These are phyloP conservation scores for Molanna angustata DNA, from an alignment of 2,888 invertebrate genomes.

Conservation along the genomic window DNA sequence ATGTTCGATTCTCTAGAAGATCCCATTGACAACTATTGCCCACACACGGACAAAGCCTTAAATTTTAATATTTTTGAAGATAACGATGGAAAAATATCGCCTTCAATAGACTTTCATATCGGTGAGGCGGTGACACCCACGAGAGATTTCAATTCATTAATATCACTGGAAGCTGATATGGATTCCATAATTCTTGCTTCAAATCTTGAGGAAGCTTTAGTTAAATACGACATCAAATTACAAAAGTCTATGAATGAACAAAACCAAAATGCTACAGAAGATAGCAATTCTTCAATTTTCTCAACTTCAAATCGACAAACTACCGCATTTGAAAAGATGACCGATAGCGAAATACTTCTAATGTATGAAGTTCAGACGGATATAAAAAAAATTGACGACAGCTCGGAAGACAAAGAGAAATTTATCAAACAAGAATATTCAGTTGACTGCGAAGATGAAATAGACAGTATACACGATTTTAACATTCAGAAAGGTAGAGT, in stretches of 20 bases:
- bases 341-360: slow-evolving; percentile 32
- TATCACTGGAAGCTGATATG: slow-evolving; percentile 42
- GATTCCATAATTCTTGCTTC: slow-evolving; percentile 40
- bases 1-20: slow-evolving; percentile 17
- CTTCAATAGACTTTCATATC: slow-evolving; percentile 46
- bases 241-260: slow-evolving; percentile 22
- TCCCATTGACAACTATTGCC: slow-evolving; percentile 11
- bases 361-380: slow-evolving; percentile 34
- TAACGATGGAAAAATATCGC: slow-evolving; percentile 14
- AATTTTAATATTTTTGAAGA: background rate
- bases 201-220: slow-evolving; percentile 34
- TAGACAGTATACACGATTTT: slow-evolving; percentile 27
- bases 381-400: slow-evolving; percentile 33
- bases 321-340: slow-evolving; percentile 30
- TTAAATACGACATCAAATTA: slow-evolving; percentile 32
- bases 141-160: slow-evolving; percentile 42
- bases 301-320: slow-evolving; percentile 25
- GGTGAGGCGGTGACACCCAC: slow-evolving; percentile 54
- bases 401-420: slow-evolving; percentile 1
- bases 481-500: slow-evolving; percentile 11
- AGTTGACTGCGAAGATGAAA: background rate
- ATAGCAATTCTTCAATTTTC: slow-evolving; percentile 18
- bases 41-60: slow-evolving; percentile 12
- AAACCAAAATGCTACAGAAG: slow-evolving; percentile 15
- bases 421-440: background rate